These are phyloP conservation scores for Xanthostigma xanthostigma DNA, from an alignment of 2,888 invertebrate species.

Conservation along the genomic window DNA sequence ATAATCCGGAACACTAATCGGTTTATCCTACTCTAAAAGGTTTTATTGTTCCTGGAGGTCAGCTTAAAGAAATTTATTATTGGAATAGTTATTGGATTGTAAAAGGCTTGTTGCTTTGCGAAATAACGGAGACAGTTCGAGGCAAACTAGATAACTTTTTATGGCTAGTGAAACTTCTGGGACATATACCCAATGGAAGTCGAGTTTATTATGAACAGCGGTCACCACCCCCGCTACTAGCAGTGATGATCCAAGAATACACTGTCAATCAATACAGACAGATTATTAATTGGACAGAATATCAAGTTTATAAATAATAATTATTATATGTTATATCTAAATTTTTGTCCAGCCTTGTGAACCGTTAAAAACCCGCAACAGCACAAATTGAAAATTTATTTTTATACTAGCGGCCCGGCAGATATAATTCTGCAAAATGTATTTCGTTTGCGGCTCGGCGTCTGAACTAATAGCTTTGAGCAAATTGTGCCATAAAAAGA, in stretches of 20 bases:
- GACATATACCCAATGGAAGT: conserved; percentile 69
- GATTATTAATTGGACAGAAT: too few species aligned
- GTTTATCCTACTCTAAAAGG: conserved; percentile 30
- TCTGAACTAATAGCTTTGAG: too few species aligned
- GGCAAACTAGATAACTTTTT: conserved; percentile 68
- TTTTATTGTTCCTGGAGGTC: conserved; percentile 54
- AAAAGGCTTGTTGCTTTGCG: conserved; percentile 60
- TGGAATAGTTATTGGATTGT: conserved; percentile 86
- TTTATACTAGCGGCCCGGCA: too few species aligned
- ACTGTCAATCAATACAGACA: too few species aligned
- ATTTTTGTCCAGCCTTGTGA: too few species aligned
- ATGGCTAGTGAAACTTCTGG: conserved; percentile 45
- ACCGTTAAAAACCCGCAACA: too few species aligned
- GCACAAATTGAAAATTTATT: too few species aligned
- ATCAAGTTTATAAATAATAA: too few species aligned
- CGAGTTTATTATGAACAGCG: conserved; percentile 61
- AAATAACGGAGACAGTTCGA: conserved; percentile 55
- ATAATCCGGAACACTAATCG: conserved; percentile 29
- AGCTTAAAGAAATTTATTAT: conserved; percentile 65
- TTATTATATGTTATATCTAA: too few species aligned
- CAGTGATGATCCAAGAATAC: conserved; percentile 57
- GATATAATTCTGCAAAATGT: too few species aligned
- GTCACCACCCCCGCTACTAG: conserved; percentile 56
- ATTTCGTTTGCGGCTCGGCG: too few species aligned
- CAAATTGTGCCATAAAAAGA: too few species aligned